Base-by-base conservation (phyloP, 2,797 vertebrate species). In the Apodemus agrarius region DNA sequence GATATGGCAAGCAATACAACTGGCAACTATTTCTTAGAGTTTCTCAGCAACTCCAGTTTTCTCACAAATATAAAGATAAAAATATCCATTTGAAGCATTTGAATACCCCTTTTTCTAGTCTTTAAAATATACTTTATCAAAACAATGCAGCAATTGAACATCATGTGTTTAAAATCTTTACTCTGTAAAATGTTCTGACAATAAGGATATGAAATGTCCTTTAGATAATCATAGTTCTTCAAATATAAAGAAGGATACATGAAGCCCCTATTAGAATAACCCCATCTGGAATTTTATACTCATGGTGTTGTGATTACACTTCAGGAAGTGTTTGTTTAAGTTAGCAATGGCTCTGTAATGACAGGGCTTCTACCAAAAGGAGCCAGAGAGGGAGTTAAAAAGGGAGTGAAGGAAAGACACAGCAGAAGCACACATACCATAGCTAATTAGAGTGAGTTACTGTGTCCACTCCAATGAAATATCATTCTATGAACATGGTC, bases 261-360 rank as follows among this genome's bases (percentile, higher is more conserved):
- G 57, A 76, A 93, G 46, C 12, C 37, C 46, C 54, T 80, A 16
- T 72, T 22, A 88, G 43, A 75, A 61, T 57, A 81, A 89, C 34
- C 22, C 12, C 59, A 85, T 93, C 84, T 97, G 94, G 91, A 96
- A 88, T 92, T 93, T 76, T 90, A 96, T 57, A 82, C 86, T 59
- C 37, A 40, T 21, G 67, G 75, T 89, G 69, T 8, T 82, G 46
- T 4, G 86, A 83, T 63, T 63, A 96, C 59, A 94, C 90, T 91
- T 54, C 69, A 59, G 49, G 67, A 21, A 80, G 26, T 97, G 78
- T 95, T 94, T 97, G 26, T 63, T 90, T 96, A 90, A 76, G 57
- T 95, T 96, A 82, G 59, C 67, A 93, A 92, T n/a, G 97, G 95
- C 72, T 67, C n/a, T 96, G 94, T 78, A 96, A 52, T 85, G 88